Percentiles rank a stretch among this genome's conserved stretches.
Conservation (phyloP, 2,888 invertebrate genomes). For the Flexamia atlantica region DNA sequence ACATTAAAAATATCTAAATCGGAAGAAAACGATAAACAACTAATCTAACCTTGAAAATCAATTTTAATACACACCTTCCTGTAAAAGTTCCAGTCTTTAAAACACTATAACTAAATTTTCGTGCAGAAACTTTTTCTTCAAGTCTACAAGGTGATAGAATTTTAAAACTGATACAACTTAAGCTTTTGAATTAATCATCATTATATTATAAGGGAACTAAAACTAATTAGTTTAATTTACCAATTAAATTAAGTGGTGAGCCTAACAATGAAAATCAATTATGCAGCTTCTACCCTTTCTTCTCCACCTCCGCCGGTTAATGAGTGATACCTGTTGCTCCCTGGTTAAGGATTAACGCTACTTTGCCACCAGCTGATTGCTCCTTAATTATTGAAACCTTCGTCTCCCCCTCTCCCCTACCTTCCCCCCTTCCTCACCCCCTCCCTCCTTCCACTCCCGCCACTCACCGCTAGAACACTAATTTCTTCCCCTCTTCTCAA, state of each 20-base stretch:
- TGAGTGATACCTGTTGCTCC: slow-evolving; percentile 21
- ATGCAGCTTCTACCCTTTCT: neutral
- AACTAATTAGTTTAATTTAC: neutral
- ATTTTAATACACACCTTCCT: too few species aligned
- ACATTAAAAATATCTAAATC: too few species aligned
- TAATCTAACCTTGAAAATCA: too few species aligned
- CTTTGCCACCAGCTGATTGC: slow-evolving; percentile 30
- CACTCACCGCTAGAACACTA: neutral
- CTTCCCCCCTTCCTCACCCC: neutral
- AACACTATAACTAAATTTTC: too few species aligned
- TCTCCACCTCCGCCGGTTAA: neutral
- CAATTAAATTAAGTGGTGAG: neutral
- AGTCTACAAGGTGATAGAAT: too few species aligned
- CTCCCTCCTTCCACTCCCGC: neutral
- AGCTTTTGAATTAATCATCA: too few species aligned
- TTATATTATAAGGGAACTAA: too few species aligned
- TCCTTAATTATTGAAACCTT: slow-evolving; percentile 47
- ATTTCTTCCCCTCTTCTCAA: slow-evolving; percentile 34
- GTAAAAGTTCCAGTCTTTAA: too few species aligned
- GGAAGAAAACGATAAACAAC: too few species aligned
- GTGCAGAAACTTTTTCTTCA: too few species aligned
- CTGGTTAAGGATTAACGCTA: slow-evolving; percentile 31
- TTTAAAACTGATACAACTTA: too few species aligned
- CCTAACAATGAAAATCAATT: neutral
- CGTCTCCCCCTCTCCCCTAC: slow-evolving; percentile 1